A percentile compares a stretch with the other conserved stretches of the same genome.
Evolutionary conservation across 2,797 vertebrate species (phyloP).

Genomic region (Taenioides sp.): DNA sequence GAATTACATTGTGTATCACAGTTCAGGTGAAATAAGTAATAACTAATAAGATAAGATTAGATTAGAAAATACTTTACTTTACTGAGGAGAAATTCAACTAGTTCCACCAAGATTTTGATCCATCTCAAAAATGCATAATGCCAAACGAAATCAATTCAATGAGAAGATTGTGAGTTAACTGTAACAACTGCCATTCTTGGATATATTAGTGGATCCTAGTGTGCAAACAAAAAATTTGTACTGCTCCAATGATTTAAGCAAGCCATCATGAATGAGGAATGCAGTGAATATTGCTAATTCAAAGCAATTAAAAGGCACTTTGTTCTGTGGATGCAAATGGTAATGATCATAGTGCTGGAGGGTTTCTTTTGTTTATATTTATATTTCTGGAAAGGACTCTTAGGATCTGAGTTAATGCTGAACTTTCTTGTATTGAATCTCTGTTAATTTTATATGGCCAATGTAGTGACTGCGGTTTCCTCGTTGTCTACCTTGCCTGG

Average conservation of each 20-base stretch:
- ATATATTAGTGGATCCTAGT: not conserved
- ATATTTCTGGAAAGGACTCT: not conserved
- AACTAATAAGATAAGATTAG: no score
- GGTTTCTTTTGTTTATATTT: not conserved
- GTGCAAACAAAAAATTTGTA: constrained; percentile 9
- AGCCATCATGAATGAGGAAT: constrained; percentile 19
- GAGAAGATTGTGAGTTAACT: constrained; percentile 1
- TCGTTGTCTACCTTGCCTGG: not conserved
- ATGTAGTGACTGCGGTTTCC: not conserved
- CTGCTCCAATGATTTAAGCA: constrained; percentile 1
- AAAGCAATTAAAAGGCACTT: not conserved
- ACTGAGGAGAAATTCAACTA: no score
- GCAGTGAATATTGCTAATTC: constrained; percentile 11
- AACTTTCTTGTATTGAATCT: not conserved
- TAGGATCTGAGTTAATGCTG: not conserved
- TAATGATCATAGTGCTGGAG: not conserved
- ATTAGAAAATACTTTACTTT: no score
- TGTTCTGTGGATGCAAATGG: not conserved
- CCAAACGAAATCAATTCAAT: not conserved
- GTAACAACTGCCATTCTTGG: constrained; percentile 1
- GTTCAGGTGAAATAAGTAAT: no score
- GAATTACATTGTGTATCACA: no score
- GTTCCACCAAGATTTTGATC: no score
- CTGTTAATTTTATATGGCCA: not conserved
- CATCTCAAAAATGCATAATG: no score